Percentiles rank a stretch among this genome's conserved stretches.
phyloP scores from a whole-genome alignment of 2,113 vertebrate genomes.

The Microtus richardsoni region DNA sequence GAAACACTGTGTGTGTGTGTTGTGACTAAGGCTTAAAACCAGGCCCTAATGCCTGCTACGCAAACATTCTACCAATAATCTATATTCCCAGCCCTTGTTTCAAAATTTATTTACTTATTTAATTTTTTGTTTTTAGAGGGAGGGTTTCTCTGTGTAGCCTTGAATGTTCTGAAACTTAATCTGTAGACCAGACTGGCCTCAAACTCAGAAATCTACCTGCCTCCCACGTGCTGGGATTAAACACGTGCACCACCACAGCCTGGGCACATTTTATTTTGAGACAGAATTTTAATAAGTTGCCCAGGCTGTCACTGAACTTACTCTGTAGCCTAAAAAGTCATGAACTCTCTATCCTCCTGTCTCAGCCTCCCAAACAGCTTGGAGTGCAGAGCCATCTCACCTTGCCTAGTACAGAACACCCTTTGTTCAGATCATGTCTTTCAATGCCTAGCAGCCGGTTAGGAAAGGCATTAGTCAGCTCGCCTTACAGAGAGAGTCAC shows the following conservation, averaged over 20 bases:
- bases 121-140: neutral
- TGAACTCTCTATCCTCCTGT: neutral
- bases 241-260: neutral
- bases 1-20: neutral
- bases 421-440: neutral
- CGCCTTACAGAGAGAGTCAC: conserved; percentile 26
- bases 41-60: neutral
- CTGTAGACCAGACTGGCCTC: neutral
- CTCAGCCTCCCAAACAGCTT: neutral
- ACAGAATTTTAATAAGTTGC: neutral
- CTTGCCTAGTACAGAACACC: neutral
- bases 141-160: neutral
- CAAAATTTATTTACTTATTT: neutral
- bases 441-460: neutral
- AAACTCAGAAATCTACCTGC: neutral
- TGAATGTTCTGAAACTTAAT: neutral
- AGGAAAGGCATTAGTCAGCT: neutral
- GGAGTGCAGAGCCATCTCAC: neutral
- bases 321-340: neutral
- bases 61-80: neutral
- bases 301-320: neutral
- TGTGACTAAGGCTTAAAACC: neutral
- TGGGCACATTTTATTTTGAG: neutral
- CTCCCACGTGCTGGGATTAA: neutral
- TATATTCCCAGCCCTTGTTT: neutral